These are phyloP conservation scores for Lepidurus couesii DNA, from an alignment of 1,140 invertebrate genomes.

Conservation along the genomic window DNA sequence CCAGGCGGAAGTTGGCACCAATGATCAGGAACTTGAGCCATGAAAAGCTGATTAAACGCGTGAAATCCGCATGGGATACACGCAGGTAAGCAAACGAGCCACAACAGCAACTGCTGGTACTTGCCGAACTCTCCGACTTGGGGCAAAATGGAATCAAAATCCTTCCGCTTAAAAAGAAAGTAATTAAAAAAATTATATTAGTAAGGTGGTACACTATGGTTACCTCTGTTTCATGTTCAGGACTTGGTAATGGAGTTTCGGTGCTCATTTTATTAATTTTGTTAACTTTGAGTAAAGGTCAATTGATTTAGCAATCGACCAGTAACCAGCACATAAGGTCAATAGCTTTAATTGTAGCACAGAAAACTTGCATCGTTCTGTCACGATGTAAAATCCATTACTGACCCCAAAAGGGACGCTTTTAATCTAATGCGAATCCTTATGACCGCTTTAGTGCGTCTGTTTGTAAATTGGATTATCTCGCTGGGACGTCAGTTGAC, in stretches of 20 bases:
- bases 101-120: conserved; percentile 77
- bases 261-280: not conserved
- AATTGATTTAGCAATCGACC: not conserved
- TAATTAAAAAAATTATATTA: not conserved
- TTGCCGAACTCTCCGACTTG: conserved; percentile 78
- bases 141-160: conserved; percentile 68
- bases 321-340: conserved; percentile 18
- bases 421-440: not conserved
- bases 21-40: conserved; percentile 43
- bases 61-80: conserved; percentile 83
- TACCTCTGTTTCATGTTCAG: not conserved
- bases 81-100: conserved; percentile 77
- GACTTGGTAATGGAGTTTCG: not conserved
- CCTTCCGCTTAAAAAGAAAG: conserved; percentile 34
- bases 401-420: not conserved
- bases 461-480: not conserved
- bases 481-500: not conserved
- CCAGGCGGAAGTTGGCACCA: conserved; percentile 41
- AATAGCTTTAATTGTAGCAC: not conserved
- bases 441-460: not conserved
- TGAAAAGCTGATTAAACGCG: conserved; percentile 74
- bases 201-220: not conserved
- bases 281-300: not conserved
- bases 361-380: not conserved
- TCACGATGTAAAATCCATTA: not conserved